phyloP scores from a whole-genome alignment of 2,113 vertebrate genomes.

The Zosterops pallidus region DNA sequence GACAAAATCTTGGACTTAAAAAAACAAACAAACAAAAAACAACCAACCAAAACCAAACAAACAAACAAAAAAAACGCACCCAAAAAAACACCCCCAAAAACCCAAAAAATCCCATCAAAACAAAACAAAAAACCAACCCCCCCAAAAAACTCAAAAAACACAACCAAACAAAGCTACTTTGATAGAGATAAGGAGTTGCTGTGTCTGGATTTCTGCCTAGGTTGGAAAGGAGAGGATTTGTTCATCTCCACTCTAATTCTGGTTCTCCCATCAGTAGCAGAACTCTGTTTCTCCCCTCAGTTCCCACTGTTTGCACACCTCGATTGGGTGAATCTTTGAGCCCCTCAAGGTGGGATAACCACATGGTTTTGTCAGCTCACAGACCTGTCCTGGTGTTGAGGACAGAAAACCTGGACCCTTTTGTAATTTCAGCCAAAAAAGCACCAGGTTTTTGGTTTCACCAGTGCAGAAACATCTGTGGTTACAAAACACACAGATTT shows the following conservation, averaged over 20 bases:
- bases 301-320: neutral
- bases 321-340: neutral
- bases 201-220: neutral
- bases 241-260: neutral
- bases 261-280: neutral
- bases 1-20: neutral
- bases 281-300: neutral
- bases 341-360: neutral
- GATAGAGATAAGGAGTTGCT: neutral
- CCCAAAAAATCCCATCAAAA: too few relatives aligned
- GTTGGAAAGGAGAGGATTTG: too few relatives aligned
- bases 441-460: fast-evolving
- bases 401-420: neutral
- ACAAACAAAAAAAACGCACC: neutral
- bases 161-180: too few relatives aligned
- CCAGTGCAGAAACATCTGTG: neutral
- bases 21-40: neutral
- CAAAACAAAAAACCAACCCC: too few relatives aligned
- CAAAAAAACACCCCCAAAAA: neutral
- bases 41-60: too few relatives aligned
- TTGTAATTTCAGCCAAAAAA: neutral
- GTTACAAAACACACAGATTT: neutral
- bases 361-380: neutral
- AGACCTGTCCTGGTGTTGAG: neutral
- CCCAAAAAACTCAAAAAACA: too few relatives aligned